phyloP scores from a whole-genome alignment of 2,888 invertebrate genomes.

The Cataglyphis rosenhaueri region DNA sequence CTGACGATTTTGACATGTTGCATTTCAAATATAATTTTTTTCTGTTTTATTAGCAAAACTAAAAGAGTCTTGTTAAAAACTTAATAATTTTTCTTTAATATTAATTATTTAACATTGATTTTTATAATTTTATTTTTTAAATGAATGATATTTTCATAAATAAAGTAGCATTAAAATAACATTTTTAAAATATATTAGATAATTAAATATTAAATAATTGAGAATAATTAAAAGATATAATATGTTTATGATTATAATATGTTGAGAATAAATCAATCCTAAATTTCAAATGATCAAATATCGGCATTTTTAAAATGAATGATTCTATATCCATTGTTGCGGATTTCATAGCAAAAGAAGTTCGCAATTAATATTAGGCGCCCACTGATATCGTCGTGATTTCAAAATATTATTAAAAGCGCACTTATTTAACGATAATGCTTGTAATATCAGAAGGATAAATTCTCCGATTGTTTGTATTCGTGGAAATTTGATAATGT shows the following conservation, averaged over 20 bases:
- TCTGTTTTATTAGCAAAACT: background rate
- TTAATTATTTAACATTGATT: background rate
- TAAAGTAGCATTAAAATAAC: background rate
- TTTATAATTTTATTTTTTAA: background rate
- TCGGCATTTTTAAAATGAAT: background rate
- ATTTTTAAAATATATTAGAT: background rate
- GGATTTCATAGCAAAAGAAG: background rate
- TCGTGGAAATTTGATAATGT: conserved; percentile 6
- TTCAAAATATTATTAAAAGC: background rate
- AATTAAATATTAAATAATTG: conserved; percentile 7
- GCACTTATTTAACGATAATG: conserved; percentile 2
- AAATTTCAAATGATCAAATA: conserved; percentile 10
- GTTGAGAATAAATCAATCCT: background rate
- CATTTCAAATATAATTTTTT: background rate
- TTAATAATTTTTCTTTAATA: background rate
- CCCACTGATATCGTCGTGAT: background rate
- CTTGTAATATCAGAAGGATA: background rate
- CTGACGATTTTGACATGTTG: background rate
- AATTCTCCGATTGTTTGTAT: background rate
- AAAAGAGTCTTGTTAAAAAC: background rate
- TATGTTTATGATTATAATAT: background rate
- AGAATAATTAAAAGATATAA: background rate
- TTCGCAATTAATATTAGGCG: background rate
- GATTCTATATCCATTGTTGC: background rate
- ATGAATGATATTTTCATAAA: background rate